Evolutionary conservation across 2,113 vertebrate genomes (phyloP).

Genomic region (Bufo bufo): DNA sequence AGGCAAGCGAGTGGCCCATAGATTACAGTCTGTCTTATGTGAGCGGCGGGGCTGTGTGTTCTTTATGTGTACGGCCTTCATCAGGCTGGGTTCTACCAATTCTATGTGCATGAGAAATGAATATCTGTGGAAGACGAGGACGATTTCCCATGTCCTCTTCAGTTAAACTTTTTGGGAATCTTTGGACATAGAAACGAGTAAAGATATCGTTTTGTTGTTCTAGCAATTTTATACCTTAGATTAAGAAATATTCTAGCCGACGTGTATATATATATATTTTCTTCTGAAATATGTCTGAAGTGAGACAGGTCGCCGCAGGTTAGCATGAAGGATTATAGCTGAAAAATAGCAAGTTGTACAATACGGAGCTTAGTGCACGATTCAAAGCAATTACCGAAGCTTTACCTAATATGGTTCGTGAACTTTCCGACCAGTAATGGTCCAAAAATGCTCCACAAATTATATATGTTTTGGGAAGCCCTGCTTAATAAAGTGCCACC

Average conservation of each 20-base stretch:
- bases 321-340: too few relatives aligned
- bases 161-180: not conserved
- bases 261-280: not conserved
- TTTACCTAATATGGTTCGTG: too few relatives aligned
- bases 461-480: too few relatives aligned
- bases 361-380: too few relatives aligned
- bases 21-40: not conserved
- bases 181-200: not conserved
- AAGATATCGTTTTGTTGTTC: not conserved
- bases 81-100: not conserved
- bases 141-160: not conserved
- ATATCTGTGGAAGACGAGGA: not conserved
- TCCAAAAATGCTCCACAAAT: too few relatives aligned
- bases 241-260: not conserved
- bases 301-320: too few relatives aligned
- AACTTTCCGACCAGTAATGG: too few relatives aligned
- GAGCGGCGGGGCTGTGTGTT: constrained; percentile 5
- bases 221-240: not conserved
- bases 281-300: not conserved
- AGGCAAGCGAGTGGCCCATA: constrained; percentile 25
- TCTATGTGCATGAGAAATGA: not conserved
- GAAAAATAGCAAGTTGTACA: too few relatives aligned
- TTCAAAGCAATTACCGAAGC: too few relatives aligned
- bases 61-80: not conserved
- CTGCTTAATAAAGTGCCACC: too few relatives aligned